Conservation (phyloP, 2,888 invertebrate genomes). For the Bimastos eiseni region DNA sequence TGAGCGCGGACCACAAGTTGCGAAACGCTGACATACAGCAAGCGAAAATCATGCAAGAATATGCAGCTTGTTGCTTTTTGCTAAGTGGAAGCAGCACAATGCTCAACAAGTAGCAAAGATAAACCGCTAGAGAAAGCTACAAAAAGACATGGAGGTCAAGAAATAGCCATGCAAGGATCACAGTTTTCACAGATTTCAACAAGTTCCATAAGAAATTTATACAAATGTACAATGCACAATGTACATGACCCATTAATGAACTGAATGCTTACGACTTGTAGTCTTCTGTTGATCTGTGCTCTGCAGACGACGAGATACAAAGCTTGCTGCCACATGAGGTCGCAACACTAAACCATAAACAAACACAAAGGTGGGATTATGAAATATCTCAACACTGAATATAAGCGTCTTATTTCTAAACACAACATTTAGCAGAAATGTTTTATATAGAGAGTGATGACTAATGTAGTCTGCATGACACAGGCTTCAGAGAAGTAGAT, state of each 20-base stretch:
- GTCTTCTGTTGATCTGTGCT: conserved; percentile 23
- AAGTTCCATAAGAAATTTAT: not conserved
- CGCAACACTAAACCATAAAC: conserved; percentile 14
- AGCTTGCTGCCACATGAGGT: not conserved
- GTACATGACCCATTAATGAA: not conserved
- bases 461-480: not conserved
- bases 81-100: no score
- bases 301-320: not conserved
- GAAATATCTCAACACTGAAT: not conserved
- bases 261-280: not conserved
- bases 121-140: not conserved
- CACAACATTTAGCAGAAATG: not conserved
- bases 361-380: not conserved
- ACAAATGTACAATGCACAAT: no score
- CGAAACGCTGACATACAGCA: no score
- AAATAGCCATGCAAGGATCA: not conserved
- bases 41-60: no score
- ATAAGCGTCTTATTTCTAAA: not conserved
- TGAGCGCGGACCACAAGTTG: no score
- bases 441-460: not conserved
- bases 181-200: not conserved
- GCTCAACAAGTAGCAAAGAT: no score
- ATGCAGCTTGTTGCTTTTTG: no score
- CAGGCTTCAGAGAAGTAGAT: not conserved
- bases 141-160: not conserved